These are phyloP conservation scores for Orthosia cruda DNA, from an alignment of 2,888 invertebrate genomes.

Conservation along the genomic window DNA sequence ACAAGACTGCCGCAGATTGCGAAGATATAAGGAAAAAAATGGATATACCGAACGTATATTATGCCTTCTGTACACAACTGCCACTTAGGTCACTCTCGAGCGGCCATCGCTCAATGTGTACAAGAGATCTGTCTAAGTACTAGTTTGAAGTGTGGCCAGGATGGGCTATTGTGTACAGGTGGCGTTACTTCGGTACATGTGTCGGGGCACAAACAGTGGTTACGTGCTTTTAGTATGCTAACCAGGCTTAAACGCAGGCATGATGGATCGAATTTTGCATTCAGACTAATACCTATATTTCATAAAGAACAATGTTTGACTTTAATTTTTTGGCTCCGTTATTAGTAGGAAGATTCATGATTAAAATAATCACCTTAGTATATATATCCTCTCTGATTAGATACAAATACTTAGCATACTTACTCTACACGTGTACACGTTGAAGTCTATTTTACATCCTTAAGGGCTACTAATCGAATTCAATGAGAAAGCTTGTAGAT, in stretches of 20 bases:
- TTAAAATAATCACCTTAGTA: background rate
- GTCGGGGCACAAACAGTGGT: background rate
- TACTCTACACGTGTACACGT: background rate
- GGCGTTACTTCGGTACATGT: conserved; percentile 1
- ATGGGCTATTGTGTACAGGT: conserved; percentile 55
- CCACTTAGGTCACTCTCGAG: conserved; percentile 59
- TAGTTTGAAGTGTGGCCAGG: conserved; percentile 37
- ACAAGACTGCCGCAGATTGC: conserved; percentile 12
- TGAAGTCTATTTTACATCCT: background rate
- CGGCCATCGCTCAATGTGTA: conserved; percentile 54
- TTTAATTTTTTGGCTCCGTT: background rate
- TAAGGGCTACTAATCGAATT: conserved; percentile 27
- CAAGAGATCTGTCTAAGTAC: conserved; percentile 48
- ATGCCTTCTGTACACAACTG: conserved; percentile 58
- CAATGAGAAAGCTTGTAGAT: conserved; percentile 4
- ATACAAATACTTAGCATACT: conserved; percentile 6
- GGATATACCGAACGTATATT: conserved; percentile 45
- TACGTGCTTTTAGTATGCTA: conserved; percentile 25
- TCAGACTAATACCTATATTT: background rate
- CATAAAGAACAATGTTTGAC: background rate
- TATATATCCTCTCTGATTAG: background rate
- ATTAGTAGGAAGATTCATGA: background rate
- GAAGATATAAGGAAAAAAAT: conserved; percentile 41
- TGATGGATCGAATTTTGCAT: conserved; percentile 11
- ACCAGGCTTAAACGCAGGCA: background rate